Conservation (phyloP, 2,113 vertebrate species). For the Prolemur simus region DNA sequence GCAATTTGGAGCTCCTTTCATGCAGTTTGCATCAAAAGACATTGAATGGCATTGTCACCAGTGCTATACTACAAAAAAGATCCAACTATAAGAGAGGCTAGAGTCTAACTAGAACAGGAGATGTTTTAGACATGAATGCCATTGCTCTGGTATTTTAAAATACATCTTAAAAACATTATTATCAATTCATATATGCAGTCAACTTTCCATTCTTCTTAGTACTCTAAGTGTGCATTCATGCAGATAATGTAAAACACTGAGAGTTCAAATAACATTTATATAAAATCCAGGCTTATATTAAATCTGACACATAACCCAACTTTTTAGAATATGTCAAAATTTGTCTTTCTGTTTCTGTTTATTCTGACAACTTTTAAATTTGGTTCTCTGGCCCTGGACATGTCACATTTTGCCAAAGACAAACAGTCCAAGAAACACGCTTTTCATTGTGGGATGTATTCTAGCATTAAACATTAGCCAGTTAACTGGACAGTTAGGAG, state of each 20-base stretch:
- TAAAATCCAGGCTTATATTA: background rate
- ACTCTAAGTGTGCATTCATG: background rate
- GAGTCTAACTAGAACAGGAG: background rate
- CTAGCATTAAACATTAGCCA: background rate
- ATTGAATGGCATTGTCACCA: background rate
- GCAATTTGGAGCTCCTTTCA: background rate
- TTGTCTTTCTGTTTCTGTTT: background rate
- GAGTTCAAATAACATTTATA: background rate
- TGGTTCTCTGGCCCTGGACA: background rate
- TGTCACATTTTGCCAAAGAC: background rate
- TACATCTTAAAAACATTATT: background rate
- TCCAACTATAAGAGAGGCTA: background rate
- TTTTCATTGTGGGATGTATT: background rate
- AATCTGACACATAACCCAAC: background rate
- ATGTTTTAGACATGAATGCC: background rate
- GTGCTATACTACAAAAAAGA: background rate
- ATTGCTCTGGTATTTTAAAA: background rate
- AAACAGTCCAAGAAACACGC: background rate
- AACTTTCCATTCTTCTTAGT: background rate
- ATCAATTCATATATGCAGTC: background rate
- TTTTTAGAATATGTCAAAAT: background rate
- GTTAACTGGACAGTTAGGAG: background rate
- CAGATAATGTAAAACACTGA: background rate
- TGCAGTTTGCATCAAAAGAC: background rate
- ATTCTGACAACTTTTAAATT: constrained; percentile 18